These are phyloP conservation scores for Eugnorisma glareosa DNA, from an alignment of 2,888 invertebrate species.

Conservation along the genomic window DNA sequence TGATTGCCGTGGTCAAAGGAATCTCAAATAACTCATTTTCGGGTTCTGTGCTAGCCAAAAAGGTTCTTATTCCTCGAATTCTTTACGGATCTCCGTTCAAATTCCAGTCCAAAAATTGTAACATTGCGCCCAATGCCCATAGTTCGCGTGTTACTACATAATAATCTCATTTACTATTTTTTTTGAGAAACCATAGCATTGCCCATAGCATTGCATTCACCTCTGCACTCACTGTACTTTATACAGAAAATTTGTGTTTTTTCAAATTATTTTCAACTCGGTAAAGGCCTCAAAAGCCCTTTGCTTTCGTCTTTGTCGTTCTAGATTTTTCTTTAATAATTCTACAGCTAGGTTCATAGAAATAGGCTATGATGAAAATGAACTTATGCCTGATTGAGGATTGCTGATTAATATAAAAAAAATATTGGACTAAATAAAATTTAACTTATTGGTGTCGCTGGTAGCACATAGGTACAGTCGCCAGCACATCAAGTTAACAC, in stretches of 20 bases:
- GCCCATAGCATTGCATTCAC: no score
- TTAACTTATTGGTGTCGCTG: not conserved
- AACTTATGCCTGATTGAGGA: not conserved
- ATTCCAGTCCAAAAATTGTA: slow-evolving; percentile 41
- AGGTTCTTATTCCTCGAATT: not conserved
- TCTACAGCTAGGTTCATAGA: no score
- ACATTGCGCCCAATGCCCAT: slow-evolving; percentile 22
- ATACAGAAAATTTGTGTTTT: not conserved
- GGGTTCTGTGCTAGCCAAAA: not conserved
- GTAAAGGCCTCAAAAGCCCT: not conserved
- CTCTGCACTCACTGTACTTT: slow-evolving; percentile 27
- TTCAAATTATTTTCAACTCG: not conserved
- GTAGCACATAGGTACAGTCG: not conserved
- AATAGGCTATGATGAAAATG: not conserved
- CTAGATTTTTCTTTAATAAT: not conserved
- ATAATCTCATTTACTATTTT: slow-evolving; percentile 51
- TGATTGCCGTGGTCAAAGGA: not conserved
- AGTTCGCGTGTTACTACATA: slow-evolving; percentile 18
- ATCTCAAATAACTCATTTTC: not conserved
- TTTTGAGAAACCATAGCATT: slow-evolving; percentile 37
- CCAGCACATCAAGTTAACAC: no score
- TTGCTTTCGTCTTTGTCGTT: not conserved
- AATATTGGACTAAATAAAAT: not conserved
- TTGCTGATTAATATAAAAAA: not conserved
- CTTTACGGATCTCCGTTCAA: slow-evolving; percentile 4